Conservation (phyloP, 2,888 invertebrate species). For the Saturnia japonica region DNA sequence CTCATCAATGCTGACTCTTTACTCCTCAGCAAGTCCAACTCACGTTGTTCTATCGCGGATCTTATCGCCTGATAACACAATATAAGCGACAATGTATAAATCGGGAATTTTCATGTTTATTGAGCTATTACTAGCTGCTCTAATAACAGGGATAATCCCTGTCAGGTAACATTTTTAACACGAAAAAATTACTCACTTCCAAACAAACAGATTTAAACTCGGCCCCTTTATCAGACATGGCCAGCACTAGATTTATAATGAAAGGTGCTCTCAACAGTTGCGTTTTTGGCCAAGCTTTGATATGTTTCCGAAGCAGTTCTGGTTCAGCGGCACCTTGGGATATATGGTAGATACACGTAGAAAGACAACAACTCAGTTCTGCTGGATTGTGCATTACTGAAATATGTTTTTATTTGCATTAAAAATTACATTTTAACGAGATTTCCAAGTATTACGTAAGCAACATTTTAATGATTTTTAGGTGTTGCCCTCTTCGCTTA, state of each 20-base stretch:
- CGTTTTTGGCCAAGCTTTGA: conserved; percentile 63
- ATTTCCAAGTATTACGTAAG: no score
- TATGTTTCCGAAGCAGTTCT: conserved; percentile 53
- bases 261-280: conserved; percentile 66
- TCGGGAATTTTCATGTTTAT: neutral
- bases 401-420: conserved; percentile 17
- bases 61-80: conserved; percentile 54
- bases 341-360: conserved; percentile 70
- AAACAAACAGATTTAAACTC: conserved; percentile 64
- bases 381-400: conserved; percentile 59
- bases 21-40: conserved; percentile 49
- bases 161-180: no score
- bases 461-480: no score
- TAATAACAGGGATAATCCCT: no score
- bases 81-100: neutral
- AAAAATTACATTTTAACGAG: neutral
- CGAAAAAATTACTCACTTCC: conserved; percentile 52
- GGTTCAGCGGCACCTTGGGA: conserved; percentile 63
- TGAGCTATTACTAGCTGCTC: neutral
- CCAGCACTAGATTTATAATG: conserved; percentile 63
- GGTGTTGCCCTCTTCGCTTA: no score
- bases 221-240: conserved; percentile 59
- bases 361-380: conserved; percentile 64
- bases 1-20: conserved; percentile 64
- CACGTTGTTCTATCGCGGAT: conserved; percentile 60